Base-by-base conservation (phyloP, 2,888 invertebrate genomes). In the Athalia rosae region DNA sequence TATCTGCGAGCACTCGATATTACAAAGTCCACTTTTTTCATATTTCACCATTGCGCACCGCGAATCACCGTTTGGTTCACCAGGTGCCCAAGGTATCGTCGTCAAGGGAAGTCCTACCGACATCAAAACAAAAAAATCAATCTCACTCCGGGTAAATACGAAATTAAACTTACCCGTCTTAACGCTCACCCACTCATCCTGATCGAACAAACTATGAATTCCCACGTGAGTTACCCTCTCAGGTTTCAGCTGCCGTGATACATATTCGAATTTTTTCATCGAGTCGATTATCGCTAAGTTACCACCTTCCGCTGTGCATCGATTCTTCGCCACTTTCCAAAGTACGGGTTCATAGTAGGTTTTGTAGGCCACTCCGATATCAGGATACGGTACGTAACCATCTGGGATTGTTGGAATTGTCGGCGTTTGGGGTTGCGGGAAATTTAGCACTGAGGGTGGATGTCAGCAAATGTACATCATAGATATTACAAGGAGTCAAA, bases 201-300 rank as follows among this genome's bases (percentile, higher is more conserved):
- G 47, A n/a, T 67, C 67, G 50, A 53, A 67, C 15, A 67, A 50
- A 53, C 53, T 67, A 9, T 67, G 67, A 67, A 67, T 53, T 11
- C 67, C 64, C 13, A 64, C 64, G 47, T 64, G 64, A n/a, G 64
- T 64, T 0, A 67, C 67, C 6, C 50, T 50, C 9, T 53, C 50
- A 9, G 67, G 50, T 53, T 9, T 0, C 47, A 48, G 15, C 67
- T 53, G 15, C 4, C 4, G 67, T n/a, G 50, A 41, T 28, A 67
- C 9, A 6, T 53, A 11, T 3, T 53, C 53, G 41, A 67, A 67
- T 6, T 67, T 67, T 67, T 67, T 15, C 7, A 28, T 7, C 13
- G 67, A 67, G 50, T 67, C 67, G 4, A 67, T 53, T 6, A 67
- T 67, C 9, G 67, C 67, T 41, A 67, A 53, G 67, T 4, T 53